phyloP scores from a whole-genome alignment of 2,113 vertebrate species.

The Cyprinodon brontotheroides region DNA sequence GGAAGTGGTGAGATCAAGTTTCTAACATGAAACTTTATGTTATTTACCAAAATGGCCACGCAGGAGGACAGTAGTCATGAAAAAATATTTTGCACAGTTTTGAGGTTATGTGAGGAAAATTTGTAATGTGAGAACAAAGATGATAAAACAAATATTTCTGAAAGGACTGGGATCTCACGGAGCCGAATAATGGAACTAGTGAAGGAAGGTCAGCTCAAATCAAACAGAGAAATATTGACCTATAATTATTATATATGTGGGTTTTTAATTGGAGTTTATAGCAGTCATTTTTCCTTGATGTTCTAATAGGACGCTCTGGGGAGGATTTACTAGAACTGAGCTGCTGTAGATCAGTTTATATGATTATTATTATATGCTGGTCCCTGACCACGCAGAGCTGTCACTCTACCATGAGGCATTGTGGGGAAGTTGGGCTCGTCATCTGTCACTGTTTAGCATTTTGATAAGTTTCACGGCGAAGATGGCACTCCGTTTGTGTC shows the following conservation, averaged over 20 bases:
- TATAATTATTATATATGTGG: background rate
- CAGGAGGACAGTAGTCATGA: background rate
- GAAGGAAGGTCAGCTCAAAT: background rate
- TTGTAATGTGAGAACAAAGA: background rate
- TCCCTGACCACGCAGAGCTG: too few relatives aligned
- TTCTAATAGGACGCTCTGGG: background rate
- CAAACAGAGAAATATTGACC: background rate
- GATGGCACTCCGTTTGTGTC: too few relatives aligned
- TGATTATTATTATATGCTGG: too few relatives aligned
- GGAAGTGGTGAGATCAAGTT: background rate
- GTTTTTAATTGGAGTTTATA: background rate
- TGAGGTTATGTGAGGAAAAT: background rate
- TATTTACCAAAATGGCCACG: background rate
- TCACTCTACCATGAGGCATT: too few relatives aligned
- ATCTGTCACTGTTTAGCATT: too few relatives aligned
- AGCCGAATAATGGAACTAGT: background rate
- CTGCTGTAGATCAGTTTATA: too few relatives aligned
- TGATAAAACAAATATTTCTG: background rate
- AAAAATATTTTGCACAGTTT: background rate
- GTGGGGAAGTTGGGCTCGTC: too few relatives aligned
- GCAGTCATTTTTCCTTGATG: background rate
- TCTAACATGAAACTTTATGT: background rate
- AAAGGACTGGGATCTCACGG: too few relatives aligned
- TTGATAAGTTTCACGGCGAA: too few relatives aligned
- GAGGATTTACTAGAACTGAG: too few relatives aligned